Evolutionary conservation across 2,113 vertebrate genomes (phyloP).

Genomic region (Equus quagga): DNA sequence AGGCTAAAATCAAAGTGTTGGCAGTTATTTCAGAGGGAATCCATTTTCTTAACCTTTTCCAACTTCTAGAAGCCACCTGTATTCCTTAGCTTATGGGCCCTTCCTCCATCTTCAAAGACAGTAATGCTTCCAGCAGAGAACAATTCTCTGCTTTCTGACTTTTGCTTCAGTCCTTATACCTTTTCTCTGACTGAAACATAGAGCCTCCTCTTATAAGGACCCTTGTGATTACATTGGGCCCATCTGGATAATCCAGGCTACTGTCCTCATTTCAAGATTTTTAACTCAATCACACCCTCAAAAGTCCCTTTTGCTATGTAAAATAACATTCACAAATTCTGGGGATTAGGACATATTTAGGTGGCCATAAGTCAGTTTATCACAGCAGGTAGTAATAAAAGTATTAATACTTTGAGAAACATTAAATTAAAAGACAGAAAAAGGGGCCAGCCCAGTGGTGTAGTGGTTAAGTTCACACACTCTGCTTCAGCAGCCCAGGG

Average conservation of each 20-base stretch:
- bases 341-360: neutral
- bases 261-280: neutral
- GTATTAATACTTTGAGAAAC: neutral
- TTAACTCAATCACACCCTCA: neutral
- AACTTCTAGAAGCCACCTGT: neutral
- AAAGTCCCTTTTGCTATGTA: neutral
- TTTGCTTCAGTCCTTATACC: neutral
- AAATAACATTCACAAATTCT: neutral
- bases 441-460: no score
- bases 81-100: neutral
- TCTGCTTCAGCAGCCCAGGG: no score
- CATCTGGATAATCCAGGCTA: neutral
- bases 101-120: neutral
- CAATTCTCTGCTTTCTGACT: neutral
- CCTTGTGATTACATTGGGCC: neutral
- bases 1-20: neutral
- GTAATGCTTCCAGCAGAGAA: neutral
- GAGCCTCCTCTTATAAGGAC: neutral
- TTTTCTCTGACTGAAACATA: neutral
- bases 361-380: neutral
- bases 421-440: neutral
- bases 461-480: no score
- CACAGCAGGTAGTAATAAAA: neutral
- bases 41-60: neutral
- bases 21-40: neutral